Percentiles rank a stretch among this genome's conserved stretches.
phyloP scores from a whole-genome alignment of 2,888 invertebrate genomes.

The Orthosia cruda region DNA sequence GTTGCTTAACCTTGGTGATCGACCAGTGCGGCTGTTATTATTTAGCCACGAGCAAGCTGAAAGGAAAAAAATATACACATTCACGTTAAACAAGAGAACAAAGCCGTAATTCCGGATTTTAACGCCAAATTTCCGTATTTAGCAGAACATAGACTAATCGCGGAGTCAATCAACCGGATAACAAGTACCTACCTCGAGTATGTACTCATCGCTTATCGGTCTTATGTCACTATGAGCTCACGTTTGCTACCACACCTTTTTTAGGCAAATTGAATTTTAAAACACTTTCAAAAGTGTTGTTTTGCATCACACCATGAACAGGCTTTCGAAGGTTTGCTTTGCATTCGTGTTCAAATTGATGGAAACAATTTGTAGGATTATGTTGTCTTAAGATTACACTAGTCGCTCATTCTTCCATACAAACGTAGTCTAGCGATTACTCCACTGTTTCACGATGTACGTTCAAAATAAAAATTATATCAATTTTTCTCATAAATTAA shows the following conservation, averaged over 20 bases:
- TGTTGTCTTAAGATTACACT: too few relatives aligned
- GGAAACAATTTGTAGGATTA: neutral
- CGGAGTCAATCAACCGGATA: constrained; percentile 43
- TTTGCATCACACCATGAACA: constrained; percentile 6
- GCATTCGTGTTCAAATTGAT: neutral
- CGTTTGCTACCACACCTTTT: constrained; percentile 60
- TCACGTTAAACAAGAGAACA: neutral
- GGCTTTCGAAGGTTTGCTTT: neutral
- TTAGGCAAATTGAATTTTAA: constrained; percentile 53
- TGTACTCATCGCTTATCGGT: constrained; percentile 64
- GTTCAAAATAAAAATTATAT: too few relatives aligned
- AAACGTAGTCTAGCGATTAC: too few relatives aligned
- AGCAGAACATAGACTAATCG: constrained; percentile 33
- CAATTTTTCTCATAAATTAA: too few relatives aligned
- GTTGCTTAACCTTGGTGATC: too few relatives aligned
- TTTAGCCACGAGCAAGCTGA: too few relatives aligned
- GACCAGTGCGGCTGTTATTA: too few relatives aligned
- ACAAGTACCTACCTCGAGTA: constrained; percentile 21
- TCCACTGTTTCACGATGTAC: too few relatives aligned
- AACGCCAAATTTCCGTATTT: constrained; percentile 10
- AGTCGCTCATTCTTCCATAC: too few relatives aligned
- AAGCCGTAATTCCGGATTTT: neutral
- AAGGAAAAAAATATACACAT: too few relatives aligned
- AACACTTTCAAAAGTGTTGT: constrained; percentile 16
- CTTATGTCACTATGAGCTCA: constrained; percentile 70